These are phyloP conservation scores for Platycheirus rosarum DNA, from an alignment of 2,888 invertebrate species.

Conservation along the genomic window DNA sequence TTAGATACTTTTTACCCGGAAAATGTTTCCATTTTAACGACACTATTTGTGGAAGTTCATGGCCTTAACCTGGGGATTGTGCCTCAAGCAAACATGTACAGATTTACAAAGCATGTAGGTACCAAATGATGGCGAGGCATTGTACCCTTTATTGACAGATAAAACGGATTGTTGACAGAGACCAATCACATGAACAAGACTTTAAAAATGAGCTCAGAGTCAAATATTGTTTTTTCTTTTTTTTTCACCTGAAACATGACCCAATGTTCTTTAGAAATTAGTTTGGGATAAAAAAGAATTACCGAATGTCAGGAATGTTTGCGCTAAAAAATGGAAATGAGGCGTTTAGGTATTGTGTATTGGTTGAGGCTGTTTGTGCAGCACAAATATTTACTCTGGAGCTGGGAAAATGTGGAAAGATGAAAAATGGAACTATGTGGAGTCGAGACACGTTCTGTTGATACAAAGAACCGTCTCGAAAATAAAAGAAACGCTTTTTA, in stretches of 20 bases:
- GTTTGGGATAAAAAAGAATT: conserved; percentile 24
- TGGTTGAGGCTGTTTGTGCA: conserved; percentile 48
- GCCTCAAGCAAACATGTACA: conserved; percentile 44
- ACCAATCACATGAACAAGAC: conserved; percentile 66
- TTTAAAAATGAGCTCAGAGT: conserved; percentile 40
- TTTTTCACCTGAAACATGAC: conserved; percentile 45
- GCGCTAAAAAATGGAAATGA: conserved; percentile 69
- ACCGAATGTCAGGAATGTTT: conserved; percentile 57
- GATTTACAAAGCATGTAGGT: background rate
- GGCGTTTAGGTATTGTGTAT: conserved; percentile 66
- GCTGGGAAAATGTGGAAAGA: conserved; percentile 3
- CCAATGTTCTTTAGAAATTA: conserved; percentile 29
- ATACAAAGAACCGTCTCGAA: conserved; percentile 1
- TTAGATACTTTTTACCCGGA: conserved; percentile 37
- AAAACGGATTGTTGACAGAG: conserved; percentile 70
- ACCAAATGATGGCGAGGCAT: conserved; percentile 41
- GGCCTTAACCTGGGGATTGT: conserved; percentile 37
- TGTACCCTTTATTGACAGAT: conserved; percentile 72
- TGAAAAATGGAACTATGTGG: conserved; percentile 32
- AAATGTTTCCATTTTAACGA: conserved; percentile 62
- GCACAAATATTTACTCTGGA: conserved; percentile 46
- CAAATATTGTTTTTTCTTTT: conserved; percentile 25
- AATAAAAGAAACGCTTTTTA: background rate
- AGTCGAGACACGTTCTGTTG: conserved; percentile 39
- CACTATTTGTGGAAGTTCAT: conserved; percentile 54